Percentiles rank a stretch among this genome's conserved stretches.
Evolutionary conservation across 2,113 vertebrate genomes (phyloP).

Genomic region (Crotalus helleri): DNA sequence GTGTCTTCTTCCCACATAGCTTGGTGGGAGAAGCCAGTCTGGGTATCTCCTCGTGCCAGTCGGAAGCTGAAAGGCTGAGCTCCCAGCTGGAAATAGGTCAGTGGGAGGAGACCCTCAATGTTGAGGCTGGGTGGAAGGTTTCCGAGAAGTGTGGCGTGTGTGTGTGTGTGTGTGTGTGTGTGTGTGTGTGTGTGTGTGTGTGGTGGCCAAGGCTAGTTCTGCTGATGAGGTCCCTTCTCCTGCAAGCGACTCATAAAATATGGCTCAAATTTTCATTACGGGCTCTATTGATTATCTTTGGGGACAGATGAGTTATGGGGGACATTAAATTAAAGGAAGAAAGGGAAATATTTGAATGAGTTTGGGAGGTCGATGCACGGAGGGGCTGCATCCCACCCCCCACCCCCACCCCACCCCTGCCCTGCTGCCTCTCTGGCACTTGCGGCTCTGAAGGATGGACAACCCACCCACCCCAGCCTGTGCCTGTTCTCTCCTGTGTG

Average conservation of each 20-base stretch:
- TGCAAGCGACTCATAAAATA: constrained; percentile 93
- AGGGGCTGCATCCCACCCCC: constrained; percentile 68
- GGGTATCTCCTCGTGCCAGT: background rate
- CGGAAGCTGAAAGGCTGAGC: background rate
- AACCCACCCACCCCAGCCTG: no score
- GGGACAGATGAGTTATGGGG: constrained; percentile 96
- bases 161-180: no score
- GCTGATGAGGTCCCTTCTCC: constrained; percentile 92
- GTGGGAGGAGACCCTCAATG: no score
- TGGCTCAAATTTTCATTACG: constrained; percentile 99
- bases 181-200: no score
- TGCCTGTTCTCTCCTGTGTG: background rate
- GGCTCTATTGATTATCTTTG: constrained; percentile 99
- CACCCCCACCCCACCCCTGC: background rate
- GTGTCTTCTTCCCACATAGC: background rate
- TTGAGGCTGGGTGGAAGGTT: background rate
- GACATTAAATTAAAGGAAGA: constrained; percentile 94
- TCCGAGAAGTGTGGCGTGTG: background rate
- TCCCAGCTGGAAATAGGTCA: background rate
- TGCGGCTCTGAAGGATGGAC: background rate
- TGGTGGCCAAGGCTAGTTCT: constrained; percentile 76
- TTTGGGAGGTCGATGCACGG: constrained; percentile 88
- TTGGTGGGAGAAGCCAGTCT: background rate
- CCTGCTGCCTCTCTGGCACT: constrained; percentile 65
- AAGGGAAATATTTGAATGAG: constrained; percentile 99